Percentiles rank a stretch among this genome's conserved stretches.
Evolutionary conservation across 2,888 invertebrate genomes (phyloP).

Genomic region (Fragum sueziense): DNA sequence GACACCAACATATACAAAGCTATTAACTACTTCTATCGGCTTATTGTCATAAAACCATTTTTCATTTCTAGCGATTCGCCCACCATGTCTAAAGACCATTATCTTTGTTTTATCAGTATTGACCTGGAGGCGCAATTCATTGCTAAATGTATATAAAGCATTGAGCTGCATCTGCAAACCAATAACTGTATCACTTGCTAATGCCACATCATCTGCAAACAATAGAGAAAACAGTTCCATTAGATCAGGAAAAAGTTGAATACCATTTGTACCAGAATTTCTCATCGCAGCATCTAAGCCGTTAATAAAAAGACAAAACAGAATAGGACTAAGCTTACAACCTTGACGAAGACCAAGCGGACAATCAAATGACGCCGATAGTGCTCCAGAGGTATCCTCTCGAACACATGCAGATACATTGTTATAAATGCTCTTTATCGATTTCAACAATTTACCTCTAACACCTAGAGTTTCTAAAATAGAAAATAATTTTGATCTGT

Average conservation of each 20-base stretch:
- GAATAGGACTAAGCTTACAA: slow-evolving; percentile 28
- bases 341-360: slow-evolving; percentile 34
- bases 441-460: slow-evolving; percentile 18
- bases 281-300: neutral
- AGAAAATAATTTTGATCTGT: slow-evolving; percentile 25
- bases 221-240: slow-evolving; percentile 33
- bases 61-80: slow-evolving; percentile 34
- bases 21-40: slow-evolving; percentile 23
- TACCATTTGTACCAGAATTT: slow-evolving; percentile 12
- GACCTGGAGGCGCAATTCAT: slow-evolving; percentile 26
- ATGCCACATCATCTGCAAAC: slow-evolving; percentile 53
- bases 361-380: slow-evolving; percentile 27
- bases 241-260: slow-evolving; percentile 29
- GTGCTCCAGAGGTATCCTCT: neutral
- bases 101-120: slow-evolving; percentile 46
- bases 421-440: slow-evolving; percentile 18
- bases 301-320: slow-evolving; percentile 34
- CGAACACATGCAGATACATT: slow-evolving; percentile 27
- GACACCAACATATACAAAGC: slow-evolving; percentile 38
- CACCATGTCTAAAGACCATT: slow-evolving; percentile 43
- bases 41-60: slow-evolving; percentile 31
- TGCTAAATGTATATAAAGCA: slow-evolving; percentile 36
- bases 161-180: slow-evolving; percentile 45
- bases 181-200: slow-evolving; percentile 35
- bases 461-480: slow-evolving; percentile 12